Base-by-base conservation (phyloP, 2,797 vertebrate species). In the Mormyrops boulengeri region DNA sequence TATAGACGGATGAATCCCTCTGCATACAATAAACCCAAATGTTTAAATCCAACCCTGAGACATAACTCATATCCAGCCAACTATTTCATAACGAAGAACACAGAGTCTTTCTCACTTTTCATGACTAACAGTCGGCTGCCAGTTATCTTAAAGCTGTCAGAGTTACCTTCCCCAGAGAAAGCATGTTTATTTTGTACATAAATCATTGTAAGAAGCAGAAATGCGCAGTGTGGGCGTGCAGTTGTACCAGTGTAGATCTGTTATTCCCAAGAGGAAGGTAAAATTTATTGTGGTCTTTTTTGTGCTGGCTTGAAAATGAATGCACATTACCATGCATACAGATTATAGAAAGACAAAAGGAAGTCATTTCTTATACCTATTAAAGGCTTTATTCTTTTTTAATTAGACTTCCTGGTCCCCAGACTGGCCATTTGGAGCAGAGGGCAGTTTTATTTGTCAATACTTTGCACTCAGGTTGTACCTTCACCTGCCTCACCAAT, bases 131-230 rank as follows among this genome's bases (percentile, higher is more conserved):
- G 44, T 49, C 19, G 82, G 22, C 82, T 85, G 82, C 44, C 44
- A 85, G 82, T 85, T 85, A 85, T 52, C 47, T 85, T 49, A 50
- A 85, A 85, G 82, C 82, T 85, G 82, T 85, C 41, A 85, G 41
- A 85, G 82, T 85, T 85, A 49, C 82, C 82, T 50, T 85, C 82
- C 82, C 47, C 47, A 49, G 47, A 52, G 82, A 30, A 85, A 85
- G 19, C 44, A 85, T 50, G 82, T 85, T 85, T 85, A 85, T 85
- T 85, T 85, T 85, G 26, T 85, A 85, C 82, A 85, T 85, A 49
- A 85, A 85, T 85, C 82, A 52, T 14, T 85, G 41, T 85, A 85
- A 85, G 41, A 12, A 85, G 82, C 41, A 49, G 82, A 85, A 85
- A 85, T 85, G 47, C 9, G 22, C 47, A 85, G 22, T 49, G 82